These are phyloP conservation scores for Heliconius sara DNA, from an alignment of 2,888 invertebrate genomes.

Conservation along the genomic window DNA sequence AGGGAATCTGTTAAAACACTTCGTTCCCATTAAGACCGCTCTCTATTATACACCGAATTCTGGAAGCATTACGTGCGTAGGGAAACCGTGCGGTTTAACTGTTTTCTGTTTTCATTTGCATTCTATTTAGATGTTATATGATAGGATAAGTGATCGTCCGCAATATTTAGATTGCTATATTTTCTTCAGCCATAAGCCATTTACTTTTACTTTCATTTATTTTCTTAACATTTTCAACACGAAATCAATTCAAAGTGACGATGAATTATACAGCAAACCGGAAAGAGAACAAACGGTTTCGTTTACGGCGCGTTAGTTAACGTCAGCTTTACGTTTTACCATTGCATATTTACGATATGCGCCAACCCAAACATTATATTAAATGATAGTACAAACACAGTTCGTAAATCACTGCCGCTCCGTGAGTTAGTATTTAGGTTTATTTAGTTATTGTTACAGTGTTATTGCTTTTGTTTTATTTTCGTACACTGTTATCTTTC, in stretches of 20 bases:
- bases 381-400: constrained; percentile 31
- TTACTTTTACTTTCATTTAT: constrained; percentile 5
- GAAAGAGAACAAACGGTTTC: constrained; percentile 23
- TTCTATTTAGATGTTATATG: neutral
- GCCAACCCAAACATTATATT: constrained; percentile 32
- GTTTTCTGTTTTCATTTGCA: neutral
- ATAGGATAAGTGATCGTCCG: neutral
- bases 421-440: constrained; percentile 16
- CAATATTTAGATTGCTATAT: neutral
- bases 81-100: neutral
- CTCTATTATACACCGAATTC: too few species aligned
- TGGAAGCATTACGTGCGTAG: too few species aligned
- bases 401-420: constrained; percentile 30
- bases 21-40: too few species aligned
- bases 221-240: neutral
- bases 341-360: constrained; percentile 35
- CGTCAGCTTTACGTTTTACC: constrained; percentile 22
- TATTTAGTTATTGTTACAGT: constrained; percentile 14
- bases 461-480: constrained; percentile 15
- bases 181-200: neutral
- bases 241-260: constrained; percentile 6
- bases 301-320: constrained; percentile 32
- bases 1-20: too few species aligned
- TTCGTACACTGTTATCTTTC: neutral
- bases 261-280: constrained; percentile 24